phyloP scores from a whole-genome alignment of 2,888 invertebrate species.

The Tipula vernalis region DNA sequence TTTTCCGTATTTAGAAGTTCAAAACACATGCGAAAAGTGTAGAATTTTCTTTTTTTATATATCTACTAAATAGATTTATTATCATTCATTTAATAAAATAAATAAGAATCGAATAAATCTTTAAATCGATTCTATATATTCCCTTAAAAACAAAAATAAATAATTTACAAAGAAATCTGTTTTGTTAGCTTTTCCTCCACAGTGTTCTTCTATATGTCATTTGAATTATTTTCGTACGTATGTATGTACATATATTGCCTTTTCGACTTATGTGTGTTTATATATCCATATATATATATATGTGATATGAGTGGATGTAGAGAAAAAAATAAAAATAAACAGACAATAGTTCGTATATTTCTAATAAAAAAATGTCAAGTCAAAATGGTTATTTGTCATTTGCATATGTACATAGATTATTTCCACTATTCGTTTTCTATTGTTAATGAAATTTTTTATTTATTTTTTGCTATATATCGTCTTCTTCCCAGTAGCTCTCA shows the following conservation, averaged over 20 bases:
- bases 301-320: neutral
- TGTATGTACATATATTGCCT: neutral
- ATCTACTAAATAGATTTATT: neutral
- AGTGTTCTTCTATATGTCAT: neutral
- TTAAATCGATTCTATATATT: neutral
- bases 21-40: neutral
- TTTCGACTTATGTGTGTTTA: neutral
- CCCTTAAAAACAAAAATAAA: neutral
- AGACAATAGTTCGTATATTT: neutral
- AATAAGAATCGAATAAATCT: constrained; percentile 4
- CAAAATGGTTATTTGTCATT: neutral
- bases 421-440: neutral
- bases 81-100: neutral
- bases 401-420: neutral
- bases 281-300: neutral
- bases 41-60: neutral
- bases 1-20: neutral
- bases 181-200: neutral
- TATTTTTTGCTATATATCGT: neutral
- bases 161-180: neutral
- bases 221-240: neutral
- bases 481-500: neutral
- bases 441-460: neutral
- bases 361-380: neutral
- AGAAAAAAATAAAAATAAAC: neutral